Evolutionary conservation across 1,140 invertebrate species (phyloP).

Genomic region (Bombus consobrinus): DNA sequence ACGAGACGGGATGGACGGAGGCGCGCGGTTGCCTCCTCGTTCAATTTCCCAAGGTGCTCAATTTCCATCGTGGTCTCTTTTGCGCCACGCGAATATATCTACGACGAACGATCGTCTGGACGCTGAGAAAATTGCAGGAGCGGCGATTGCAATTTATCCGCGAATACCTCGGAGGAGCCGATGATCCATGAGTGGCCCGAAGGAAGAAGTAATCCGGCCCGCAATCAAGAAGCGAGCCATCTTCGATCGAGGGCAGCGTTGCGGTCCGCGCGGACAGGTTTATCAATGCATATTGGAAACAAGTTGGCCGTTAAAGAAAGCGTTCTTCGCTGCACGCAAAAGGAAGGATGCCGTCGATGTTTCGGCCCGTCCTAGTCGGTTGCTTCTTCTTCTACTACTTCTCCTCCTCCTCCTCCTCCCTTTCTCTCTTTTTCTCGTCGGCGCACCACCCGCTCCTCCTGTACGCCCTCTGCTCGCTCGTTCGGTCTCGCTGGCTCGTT

Average conservation of each 20-base stretch:
- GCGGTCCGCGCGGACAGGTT: constrained; percentile 65
- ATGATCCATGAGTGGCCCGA: constrained; percentile 66
- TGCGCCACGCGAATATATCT: constrained; percentile 58
- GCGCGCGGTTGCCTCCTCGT: constrained; percentile 5
- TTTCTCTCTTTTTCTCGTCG: constrained; percentile 7
- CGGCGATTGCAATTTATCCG: constrained; percentile 65
- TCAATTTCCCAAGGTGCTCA: constrained; percentile 51
- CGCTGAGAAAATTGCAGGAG: constrained; percentile 66
- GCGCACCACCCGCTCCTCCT: constrained; percentile 8
- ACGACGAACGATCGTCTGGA: constrained; percentile 62
- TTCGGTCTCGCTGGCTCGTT: background rate
- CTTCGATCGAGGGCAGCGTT: constrained; percentile 54
- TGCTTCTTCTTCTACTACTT: constrained; percentile 5
- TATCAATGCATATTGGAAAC: constrained; percentile 76
- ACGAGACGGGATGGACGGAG: background rate
- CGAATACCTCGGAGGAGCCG: constrained; percentile 58
- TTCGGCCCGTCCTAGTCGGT: constrained; percentile 41
- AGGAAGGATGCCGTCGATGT: constrained; percentile 36
- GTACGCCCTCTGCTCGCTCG: background rate
- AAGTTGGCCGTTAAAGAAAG: constrained; percentile 68
- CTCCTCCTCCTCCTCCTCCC: background rate
- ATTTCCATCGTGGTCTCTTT: constrained; percentile 59
- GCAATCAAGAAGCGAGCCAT: constrained; percentile 69
- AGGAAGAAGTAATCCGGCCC: constrained; percentile 65
- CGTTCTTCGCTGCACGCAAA: constrained; percentile 36